Percentiles rank a stretch among this genome's conserved stretches.
These are phyloP conservation scores for Antidorcas marsupialis DNA, from an alignment of 2,113 vertebrate genomes.

Conservation along the genomic window DNA sequence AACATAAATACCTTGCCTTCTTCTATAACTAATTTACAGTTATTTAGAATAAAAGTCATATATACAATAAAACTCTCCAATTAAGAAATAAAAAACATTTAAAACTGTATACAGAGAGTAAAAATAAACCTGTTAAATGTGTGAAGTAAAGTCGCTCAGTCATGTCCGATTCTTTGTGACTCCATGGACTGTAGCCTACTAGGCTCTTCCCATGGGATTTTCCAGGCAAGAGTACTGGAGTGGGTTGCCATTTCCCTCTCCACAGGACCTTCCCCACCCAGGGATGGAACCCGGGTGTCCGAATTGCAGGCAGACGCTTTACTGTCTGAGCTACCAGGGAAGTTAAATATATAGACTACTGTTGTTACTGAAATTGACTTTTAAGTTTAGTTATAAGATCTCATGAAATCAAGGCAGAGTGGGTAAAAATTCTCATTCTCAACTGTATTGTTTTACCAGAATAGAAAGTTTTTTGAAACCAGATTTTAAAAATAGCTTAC, in stretches of 20 bases:
- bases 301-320: not conserved
- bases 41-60: not conserved
- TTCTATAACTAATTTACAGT: not conserved
- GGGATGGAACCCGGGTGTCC: not conserved
- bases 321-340: not conserved
- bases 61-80: not conserved
- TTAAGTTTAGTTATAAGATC: not conserved
- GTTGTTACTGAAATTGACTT: not conserved
- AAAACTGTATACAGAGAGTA: not conserved
- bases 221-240: not conserved
- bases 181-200: not conserved
- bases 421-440: not conserved
- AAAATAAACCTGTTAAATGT: not conserved
- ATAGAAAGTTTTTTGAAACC: not conserved
- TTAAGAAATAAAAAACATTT: constrained; percentile 7
- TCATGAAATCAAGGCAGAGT: not conserved
- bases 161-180: rapidly evolving
- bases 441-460: not conserved
- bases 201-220: not conserved
- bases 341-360: not conserved
- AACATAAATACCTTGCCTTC: not conserved
- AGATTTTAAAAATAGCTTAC: not conserved
- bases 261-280: not conserved
- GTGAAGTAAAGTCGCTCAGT: not conserved
- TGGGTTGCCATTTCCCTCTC: not conserved